These are phyloP conservation scores for Drosophila vallismaia DNA, from an alignment of 2,888 invertebrate species.

Conservation along the genomic window DNA sequence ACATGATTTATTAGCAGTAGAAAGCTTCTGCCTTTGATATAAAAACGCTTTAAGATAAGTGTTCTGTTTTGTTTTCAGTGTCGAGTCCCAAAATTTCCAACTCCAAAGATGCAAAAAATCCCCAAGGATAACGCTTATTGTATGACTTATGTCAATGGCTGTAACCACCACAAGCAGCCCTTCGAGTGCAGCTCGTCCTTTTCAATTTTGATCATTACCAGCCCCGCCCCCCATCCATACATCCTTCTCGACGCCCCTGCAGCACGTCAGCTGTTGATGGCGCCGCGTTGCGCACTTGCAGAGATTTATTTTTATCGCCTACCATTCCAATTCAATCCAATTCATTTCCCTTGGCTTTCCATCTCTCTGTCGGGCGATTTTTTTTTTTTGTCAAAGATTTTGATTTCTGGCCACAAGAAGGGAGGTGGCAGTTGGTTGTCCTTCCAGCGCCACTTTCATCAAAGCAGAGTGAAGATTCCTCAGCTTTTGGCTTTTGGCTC, in stretches of 20 bases:
- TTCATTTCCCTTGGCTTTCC: constrained; percentile 63
- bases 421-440: constrained; percentile 31
- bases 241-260: constrained; percentile 12
- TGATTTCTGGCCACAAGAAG: constrained; percentile 42
- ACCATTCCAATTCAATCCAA: constrained; percentile 80
- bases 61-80: constrained; percentile 9
- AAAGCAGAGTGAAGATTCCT: no score
- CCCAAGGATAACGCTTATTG: constrained; percentile 74
- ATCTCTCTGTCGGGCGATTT: constrained; percentile 3
- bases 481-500: constrained; percentile 16
- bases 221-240: background rate
- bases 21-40: background rate
- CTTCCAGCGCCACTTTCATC: constrained; percentile 53
- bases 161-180: constrained; percentile 11
- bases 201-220: constrained; percentile 54
- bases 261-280: constrained; percentile 70
- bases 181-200: constrained; percentile 33
- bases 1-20: background rate
- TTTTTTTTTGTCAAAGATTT: constrained; percentile 2
- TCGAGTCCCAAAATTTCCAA: constrained; percentile 36
- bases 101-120: constrained; percentile 30
- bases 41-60: background rate
- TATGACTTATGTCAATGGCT: constrained; percentile 67
- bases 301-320: constrained; percentile 83
- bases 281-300: constrained; percentile 71